Evolutionary conservation across 92 coral and sea anemone genomes (phyloP).

Genomic region (Phymanthus crucifer): DNA sequence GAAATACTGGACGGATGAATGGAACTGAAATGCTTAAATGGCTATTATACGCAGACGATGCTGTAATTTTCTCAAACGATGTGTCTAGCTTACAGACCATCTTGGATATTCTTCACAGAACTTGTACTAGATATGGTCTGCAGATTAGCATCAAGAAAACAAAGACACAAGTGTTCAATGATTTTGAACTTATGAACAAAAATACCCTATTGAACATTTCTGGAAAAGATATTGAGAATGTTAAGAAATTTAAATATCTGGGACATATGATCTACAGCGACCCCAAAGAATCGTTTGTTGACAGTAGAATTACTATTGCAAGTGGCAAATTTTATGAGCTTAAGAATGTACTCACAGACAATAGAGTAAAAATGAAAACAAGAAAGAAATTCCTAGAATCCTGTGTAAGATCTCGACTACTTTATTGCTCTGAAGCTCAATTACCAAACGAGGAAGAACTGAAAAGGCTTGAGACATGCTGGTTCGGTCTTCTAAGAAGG

Average conservation of each 20-base stretch:
- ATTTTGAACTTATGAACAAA: slow-evolving; percentile 8
- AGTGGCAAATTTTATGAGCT: too few relatives aligned
- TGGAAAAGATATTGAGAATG: slow-evolving; percentile 5
- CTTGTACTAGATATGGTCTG: slow-evolving; percentile 9
- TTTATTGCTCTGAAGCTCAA: too few relatives aligned
- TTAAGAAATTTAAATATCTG: background rate
- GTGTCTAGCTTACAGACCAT: background rate
- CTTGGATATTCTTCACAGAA: background rate
- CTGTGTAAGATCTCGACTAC: too few relatives aligned
- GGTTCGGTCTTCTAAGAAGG: slow-evolving; percentile 4
- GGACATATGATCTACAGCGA: background rate
- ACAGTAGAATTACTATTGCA: too few relatives aligned
- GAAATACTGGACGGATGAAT: slow-evolving; percentile 23
- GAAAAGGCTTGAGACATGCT: background rate
- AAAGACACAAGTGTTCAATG: slow-evolving; percentile 8
- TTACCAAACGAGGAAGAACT: background rate
- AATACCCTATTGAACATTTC: background rate
- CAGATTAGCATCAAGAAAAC: slow-evolving; percentile 7
- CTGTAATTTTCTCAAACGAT: background rate
- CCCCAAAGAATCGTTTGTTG: too few relatives aligned
- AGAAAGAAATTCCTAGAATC: too few relatives aligned
- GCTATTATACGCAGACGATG: slow-evolving; percentile 33
- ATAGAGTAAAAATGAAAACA: too few relatives aligned
- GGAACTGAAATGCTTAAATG: slow-evolving; percentile 18
- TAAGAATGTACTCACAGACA: too few relatives aligned